Percentiles rank a stretch among this genome's conserved stretches.
phyloP scores from a whole-genome alignment of 35 echinoderm and acorn worm species.

The Eucidaris tribuloides region DNA sequence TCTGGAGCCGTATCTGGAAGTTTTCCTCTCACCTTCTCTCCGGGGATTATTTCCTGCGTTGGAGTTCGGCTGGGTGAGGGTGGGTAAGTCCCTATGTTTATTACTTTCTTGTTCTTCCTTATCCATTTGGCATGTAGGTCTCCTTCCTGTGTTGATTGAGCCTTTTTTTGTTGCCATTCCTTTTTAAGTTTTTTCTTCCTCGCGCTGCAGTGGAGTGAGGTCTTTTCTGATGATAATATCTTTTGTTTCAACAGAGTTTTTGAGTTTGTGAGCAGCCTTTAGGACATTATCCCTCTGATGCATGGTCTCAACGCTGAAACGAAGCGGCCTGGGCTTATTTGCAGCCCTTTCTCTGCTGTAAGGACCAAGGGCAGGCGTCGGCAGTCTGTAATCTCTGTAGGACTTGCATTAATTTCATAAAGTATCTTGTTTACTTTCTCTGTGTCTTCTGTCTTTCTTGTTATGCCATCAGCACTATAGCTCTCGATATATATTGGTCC shows the following conservation, averaged over 20 bases:
- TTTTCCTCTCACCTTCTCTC: no score
- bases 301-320: background rate
- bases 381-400: background rate
- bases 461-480: background rate
- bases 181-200: background rate
- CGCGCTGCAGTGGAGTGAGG: background rate
- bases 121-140: constrained; percentile 30
- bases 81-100: constrained; percentile 25
- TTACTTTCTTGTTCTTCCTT: constrained; percentile 1
- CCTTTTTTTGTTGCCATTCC: background rate
- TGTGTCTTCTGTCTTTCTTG: constrained; percentile 9
- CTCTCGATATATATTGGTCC: no score
- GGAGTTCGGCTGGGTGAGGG: background rate
- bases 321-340: background rate
- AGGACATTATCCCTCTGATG: background rate
- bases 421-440: background rate
- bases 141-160: background rate
- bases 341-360: background rate
- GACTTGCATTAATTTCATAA: background rate
- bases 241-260: background rate
- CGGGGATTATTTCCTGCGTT: no score
- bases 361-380: background rate
- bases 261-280: constrained; percentile 2
- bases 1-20: no score
- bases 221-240: background rate